phyloP scores from a whole-genome alignment of 2,113 vertebrate genomes.

The Nestor notabilis region DNA sequence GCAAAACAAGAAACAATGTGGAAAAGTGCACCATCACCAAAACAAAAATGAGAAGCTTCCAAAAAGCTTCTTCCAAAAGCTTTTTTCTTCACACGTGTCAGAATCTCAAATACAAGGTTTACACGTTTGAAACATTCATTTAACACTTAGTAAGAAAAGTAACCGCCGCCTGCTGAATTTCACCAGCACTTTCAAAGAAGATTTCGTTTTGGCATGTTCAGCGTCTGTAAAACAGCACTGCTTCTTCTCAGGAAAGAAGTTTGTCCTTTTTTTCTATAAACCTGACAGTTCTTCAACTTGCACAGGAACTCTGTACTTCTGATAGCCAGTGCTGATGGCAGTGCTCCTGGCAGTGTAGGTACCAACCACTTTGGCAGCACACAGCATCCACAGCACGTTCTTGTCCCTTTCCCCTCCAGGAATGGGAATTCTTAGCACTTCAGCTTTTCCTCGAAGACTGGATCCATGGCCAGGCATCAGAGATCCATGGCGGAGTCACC shows the following conservation, averaged over 20 bases:
- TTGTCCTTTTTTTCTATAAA: neutral
- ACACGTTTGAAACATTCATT: neutral
- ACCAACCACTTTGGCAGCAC: accelerated
- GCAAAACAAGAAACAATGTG: neutral
- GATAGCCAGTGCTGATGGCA: too few relatives aligned
- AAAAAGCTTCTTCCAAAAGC: neutral
- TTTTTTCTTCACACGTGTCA: neutral
- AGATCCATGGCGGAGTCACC: accelerated
- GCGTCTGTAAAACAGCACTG: neutral
- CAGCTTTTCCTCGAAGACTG: neutral
- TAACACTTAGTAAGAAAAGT: neutral
- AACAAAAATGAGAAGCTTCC: neutral
- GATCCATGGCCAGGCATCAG: neutral
- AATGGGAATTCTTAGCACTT: neutral
- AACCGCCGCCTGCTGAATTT: neutral
- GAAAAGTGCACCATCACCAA: neutral
- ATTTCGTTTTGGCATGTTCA: neutral
- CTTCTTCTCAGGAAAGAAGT: neutral
- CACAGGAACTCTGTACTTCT: neutral
- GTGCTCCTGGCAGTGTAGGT: accelerated
- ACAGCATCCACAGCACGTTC: accelerated
- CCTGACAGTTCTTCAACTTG: neutral
- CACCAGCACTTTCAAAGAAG: neutral
- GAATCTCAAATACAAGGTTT: neutral
- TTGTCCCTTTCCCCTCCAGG: neutral